Conservation (phyloP, 1,140 invertebrate genomes). For the Uloborus diversus region DNA sequence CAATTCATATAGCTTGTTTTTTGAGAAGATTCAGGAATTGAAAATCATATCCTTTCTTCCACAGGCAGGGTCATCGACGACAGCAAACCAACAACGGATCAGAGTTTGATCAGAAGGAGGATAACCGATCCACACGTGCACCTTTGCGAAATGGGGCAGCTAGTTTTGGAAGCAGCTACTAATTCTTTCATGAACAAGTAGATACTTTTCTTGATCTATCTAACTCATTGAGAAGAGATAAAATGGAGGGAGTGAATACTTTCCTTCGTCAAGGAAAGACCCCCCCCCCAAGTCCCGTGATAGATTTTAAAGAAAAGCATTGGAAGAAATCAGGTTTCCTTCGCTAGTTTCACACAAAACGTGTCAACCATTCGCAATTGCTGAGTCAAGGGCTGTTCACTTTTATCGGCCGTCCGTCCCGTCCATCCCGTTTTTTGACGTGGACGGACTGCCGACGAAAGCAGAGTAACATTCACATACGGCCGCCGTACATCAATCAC, state of each 20-base stretch:
- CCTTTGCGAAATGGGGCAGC: neutral
- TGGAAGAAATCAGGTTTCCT: neutral
- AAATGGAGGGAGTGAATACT: too few relatives aligned
- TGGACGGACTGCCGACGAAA: too few relatives aligned
- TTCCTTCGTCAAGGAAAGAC: neutral
- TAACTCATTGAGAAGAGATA: too few relatives aligned
- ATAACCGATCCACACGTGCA: neutral
- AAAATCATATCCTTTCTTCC: too few relatives aligned
- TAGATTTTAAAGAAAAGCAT: neutral
- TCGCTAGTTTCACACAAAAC: neutral
- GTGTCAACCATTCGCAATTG: neutral
- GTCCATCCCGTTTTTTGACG: too few relatives aligned
- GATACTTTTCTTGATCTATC: neutral
- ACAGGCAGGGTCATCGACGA: neutral
- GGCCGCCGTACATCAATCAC: too few relatives aligned
- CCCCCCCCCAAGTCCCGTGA: neutral
- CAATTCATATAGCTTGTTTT: too few relatives aligned
- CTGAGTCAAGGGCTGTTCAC: neutral
- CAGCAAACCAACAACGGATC: neutral
- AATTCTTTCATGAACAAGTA: neutral
- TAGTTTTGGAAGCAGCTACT: neutral
- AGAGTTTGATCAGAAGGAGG: neutral
- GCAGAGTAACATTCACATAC: too few relatives aligned
- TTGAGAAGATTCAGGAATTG: too few relatives aligned
- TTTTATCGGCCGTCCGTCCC: too few relatives aligned